Evolutionary conservation across 2,888 invertebrate species (phyloP), one percentile per base, ranked within the genome.

Genomic region (Tachina lurida): DNA sequence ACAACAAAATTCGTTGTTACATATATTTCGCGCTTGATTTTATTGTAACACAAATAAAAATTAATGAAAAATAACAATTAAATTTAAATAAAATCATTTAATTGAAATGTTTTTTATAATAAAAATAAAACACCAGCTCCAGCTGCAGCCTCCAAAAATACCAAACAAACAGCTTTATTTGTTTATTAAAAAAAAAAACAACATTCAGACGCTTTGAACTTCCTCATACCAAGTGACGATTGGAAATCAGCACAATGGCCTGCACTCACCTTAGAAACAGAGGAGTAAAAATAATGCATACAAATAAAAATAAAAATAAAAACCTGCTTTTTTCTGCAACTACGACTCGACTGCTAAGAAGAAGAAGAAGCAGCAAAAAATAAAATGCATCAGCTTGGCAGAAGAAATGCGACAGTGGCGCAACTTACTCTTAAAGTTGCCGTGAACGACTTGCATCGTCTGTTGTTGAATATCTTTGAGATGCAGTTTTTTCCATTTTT

Each of bases 221-320:
- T 88, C 87, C 88, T 88, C 88, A 88, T 88, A 87, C 88, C 87
- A 87, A 83, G 75, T 82, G 84, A 84, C 82, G 86, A 87, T 77
- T 86, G 80, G 87, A 89, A 91, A 91, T 90, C 90, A 91, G 90
- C 89, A 90, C 91, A 91, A 91, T 89, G 91, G 89, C 91, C 91
- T 90, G 90, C 87, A 89, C 89, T 91, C 89, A 91, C 90, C 91
- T 91, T 89, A 90, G 89, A 89, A 90, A 89, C 90, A 89, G 79
- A 82, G 89, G 73, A 79, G 84, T 85, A 78, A 81, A 75, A 75
- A 52, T 45, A 52, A 62, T 43, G n/a, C 31, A 31, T 43, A 22
- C 31, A 31, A 31, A 31, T 31, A 31, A 31, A 47, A 73, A 60
- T 31, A 52, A 43, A 12, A 47, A 58, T 10, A 87, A 75, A 87